These are phyloP conservation scores for Blastobasis adustella DNA, from an alignment of 2,888 invertebrate genomes.

Conservation along the genomic window DNA sequence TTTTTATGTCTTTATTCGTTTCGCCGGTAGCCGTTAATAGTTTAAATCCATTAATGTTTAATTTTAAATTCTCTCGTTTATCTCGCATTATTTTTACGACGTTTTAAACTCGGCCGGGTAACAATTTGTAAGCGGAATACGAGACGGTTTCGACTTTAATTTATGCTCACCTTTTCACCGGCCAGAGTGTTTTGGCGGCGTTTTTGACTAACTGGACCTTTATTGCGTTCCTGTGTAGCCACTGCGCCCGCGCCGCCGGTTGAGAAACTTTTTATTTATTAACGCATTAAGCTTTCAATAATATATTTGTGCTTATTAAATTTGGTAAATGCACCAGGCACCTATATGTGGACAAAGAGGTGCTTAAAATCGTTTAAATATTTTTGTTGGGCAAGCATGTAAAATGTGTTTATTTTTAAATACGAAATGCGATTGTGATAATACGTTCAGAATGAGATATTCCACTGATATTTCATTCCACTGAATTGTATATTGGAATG, in stretches of 20 bases:
- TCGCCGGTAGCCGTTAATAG: conserved; percentile 73
- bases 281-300: too few relatives aligned
- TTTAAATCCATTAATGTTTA: conserved; percentile 66
- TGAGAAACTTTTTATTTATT: too few relatives aligned
- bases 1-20: conserved; percentile 71
- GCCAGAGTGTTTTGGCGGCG: conserved; percentile 17
- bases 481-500: too few relatives aligned
- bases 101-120: conserved; percentile 46
- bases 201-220: conserved; percentile 16
- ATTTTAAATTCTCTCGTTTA: conserved; percentile 64
- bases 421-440: too few relatives aligned
- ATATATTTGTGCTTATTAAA: too few relatives aligned
- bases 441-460: too few relatives aligned
- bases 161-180: conserved; percentile 31
- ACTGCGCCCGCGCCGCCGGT: neutral
- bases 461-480: too few relatives aligned
- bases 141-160: conserved; percentile 35
- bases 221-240: conserved; percentile 7
- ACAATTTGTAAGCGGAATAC: conserved; percentile 67
- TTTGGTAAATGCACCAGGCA: too few relatives aligned
- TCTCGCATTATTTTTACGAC: conserved; percentile 67
- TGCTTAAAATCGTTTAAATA: too few relatives aligned
- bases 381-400: too few relatives aligned
- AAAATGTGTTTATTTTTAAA: too few relatives aligned
- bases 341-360: too few relatives aligned